Evolutionary conservation across 2,888 invertebrate genomes (phyloP).

Genomic region (Acronicta psi): DNA sequence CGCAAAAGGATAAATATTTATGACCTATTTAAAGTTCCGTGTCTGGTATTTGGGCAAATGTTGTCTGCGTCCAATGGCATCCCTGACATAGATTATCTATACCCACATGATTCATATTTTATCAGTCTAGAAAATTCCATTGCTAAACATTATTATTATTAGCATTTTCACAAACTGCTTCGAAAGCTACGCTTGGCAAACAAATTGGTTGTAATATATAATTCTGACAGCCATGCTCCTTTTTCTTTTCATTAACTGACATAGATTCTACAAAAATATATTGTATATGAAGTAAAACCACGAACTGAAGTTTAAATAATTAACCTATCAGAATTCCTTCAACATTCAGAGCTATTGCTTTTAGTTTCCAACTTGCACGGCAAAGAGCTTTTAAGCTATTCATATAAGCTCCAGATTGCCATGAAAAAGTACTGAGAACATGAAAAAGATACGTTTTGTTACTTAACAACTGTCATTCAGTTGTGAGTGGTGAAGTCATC

Average conservation of each 20-base stretch:
- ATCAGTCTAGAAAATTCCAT: constrained; percentile 1
- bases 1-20: constrained; percentile 16
- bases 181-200: constrained; percentile 4
- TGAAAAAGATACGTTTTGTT: constrained; percentile 43
- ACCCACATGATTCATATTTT: constrained; percentile 21
- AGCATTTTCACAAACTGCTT: background rate
- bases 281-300: background rate
- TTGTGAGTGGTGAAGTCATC: constrained; percentile 48
- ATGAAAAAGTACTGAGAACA: constrained; percentile 25
- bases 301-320: background rate
- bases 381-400: constrained; percentile 12
- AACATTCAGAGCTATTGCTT: constrained; percentile 9
- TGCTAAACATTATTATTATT: background rate
- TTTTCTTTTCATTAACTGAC: too few species aligned
- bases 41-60: constrained; percentile 23
- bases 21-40: constrained; percentile 15
- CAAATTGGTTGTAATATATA: background rate
- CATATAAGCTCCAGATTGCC: constrained; percentile 24
- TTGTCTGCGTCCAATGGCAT: constrained; percentile 27
- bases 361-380: constrained; percentile 17
- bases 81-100: constrained; percentile 20
- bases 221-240: too few species aligned
- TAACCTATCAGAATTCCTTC: background rate
- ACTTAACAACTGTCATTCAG: constrained; percentile 41
- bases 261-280: background rate